A percentile compares a stretch with the other conserved stretches of the same genome.
Conservation (phyloP, 2,797 vertebrate genomes). For the Poecilia wingei region DNA sequence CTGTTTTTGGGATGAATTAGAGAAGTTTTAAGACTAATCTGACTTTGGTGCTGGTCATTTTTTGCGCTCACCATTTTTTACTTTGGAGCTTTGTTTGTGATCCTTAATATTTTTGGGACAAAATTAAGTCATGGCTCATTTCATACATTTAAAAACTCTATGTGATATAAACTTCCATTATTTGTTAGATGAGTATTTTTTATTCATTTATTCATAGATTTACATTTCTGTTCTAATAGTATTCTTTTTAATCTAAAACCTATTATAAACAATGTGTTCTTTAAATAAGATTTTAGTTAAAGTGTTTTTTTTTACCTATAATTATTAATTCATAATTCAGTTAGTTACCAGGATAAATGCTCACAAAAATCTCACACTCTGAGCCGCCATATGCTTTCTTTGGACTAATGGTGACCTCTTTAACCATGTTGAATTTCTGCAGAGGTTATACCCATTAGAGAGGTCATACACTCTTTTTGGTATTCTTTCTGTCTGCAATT, state of each 20-base stretch:
- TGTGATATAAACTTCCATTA: neutral
- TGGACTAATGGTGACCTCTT: slow-evolving; percentile 67
- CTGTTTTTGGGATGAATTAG: neutral
- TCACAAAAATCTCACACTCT: slow-evolving; percentile 29
- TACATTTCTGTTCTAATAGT: neutral
- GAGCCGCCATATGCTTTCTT: slow-evolving; percentile 47
- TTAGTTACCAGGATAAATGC: neutral
- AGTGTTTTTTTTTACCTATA: neutral
- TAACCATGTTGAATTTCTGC: slow-evolving; percentile 60
- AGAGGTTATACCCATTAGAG: slow-evolving; percentile 65
- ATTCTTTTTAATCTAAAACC: neutral
- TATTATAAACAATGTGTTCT: neutral
- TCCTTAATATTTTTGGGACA: neutral
- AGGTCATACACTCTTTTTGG: slow-evolving; percentile 63
- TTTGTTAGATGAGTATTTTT: neutral
- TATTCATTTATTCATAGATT: neutral
- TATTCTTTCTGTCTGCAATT: slow-evolving; percentile 77
- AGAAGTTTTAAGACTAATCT: neutral
- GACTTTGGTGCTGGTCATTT: neutral
- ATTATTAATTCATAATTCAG: neutral
- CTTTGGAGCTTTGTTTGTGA: neutral
- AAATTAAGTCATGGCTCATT: neutral
- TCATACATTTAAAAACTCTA: neutral
- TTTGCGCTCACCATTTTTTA: neutral
- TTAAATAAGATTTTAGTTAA: neutral